Conservation (phyloP, 2,888 invertebrate species). For the Phyllotreta striolata region DNA sequence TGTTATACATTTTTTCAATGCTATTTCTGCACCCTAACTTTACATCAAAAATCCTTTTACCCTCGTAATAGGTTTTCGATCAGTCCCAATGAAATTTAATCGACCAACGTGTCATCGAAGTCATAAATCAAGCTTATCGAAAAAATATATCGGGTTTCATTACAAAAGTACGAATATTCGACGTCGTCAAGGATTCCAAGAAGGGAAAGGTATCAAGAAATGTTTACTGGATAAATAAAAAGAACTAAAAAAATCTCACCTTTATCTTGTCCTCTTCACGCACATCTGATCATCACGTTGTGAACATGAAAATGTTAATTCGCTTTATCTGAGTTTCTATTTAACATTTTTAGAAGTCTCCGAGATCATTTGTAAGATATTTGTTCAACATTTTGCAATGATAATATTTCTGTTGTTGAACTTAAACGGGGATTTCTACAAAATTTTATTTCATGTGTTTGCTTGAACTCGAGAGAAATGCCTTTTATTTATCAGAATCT, state of each 20-base stretch:
- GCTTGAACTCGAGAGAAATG: conserved; percentile 4
- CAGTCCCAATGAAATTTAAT: conserved; percentile 28
- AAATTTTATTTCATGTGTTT: conserved; percentile 11
- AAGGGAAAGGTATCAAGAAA: not conserved
- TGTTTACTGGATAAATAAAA: not conserved
- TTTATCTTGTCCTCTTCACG: no score
- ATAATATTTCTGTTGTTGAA: conserved; percentile 2
- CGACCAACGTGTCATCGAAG: conserved; percentile 23
- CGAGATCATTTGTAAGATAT: no score
- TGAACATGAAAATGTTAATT: no score
- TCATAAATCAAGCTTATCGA: conserved; percentile 28
- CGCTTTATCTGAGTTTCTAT: no score
- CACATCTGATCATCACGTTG: no score
- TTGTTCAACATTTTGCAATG: not conserved
- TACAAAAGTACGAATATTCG: conserved; percentile 11
- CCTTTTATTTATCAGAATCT: conserved; percentile 15
- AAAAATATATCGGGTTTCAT: conserved; percentile 23
- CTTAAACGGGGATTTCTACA: no score
- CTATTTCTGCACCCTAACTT: not conserved
- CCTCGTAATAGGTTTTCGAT: conserved; percentile 10
- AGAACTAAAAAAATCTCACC: not conserved
- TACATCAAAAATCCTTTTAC: not conserved
- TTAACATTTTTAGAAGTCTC: no score
- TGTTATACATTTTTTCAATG: not conserved
- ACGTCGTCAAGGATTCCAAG: not conserved